Conservation (phyloP, 2,113 vertebrate genomes). For the Podocnemis expansa region DNA sequence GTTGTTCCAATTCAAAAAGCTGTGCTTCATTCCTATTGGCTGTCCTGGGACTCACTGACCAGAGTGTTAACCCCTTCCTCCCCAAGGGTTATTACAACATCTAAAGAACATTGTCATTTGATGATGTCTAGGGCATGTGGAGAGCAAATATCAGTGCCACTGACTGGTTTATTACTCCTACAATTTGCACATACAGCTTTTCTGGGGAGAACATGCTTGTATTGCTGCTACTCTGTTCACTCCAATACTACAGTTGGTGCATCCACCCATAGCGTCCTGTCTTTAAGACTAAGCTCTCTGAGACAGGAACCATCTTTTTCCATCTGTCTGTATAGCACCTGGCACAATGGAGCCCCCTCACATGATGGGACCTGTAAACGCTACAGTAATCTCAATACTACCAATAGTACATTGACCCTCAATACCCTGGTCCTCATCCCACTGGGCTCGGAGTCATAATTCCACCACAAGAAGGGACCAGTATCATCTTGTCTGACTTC, state of each 20-base stretch:
- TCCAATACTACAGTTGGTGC: background rate
- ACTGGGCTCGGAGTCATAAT: background rate
- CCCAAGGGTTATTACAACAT: no score
- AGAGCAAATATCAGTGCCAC: background rate
- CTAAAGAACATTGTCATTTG: background rate
- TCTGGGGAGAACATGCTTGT: background rate
- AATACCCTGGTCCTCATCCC: background rate
- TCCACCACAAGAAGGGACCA: no score
- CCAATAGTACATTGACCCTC: background rate
- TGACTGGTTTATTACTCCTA: background rate
- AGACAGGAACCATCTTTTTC: background rate
- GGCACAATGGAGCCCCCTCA: accelerated
- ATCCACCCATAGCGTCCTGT: background rate
- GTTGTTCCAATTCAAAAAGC: no score
- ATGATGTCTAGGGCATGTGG: background rate
- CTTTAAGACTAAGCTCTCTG: no score
- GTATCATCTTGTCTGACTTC: no score
- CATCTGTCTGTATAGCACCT: background rate
- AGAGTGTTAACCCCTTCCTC: no score
- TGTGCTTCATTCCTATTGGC: no score
- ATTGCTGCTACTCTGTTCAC: background rate
- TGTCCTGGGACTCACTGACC: no score
- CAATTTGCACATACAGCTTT: background rate
- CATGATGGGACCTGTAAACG: background rate
- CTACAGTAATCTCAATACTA: background rate